Evolutionary conservation across 1,140 invertebrate species (phyloP).

Genomic region (Pseudomyrmex gracilis): DNA sequence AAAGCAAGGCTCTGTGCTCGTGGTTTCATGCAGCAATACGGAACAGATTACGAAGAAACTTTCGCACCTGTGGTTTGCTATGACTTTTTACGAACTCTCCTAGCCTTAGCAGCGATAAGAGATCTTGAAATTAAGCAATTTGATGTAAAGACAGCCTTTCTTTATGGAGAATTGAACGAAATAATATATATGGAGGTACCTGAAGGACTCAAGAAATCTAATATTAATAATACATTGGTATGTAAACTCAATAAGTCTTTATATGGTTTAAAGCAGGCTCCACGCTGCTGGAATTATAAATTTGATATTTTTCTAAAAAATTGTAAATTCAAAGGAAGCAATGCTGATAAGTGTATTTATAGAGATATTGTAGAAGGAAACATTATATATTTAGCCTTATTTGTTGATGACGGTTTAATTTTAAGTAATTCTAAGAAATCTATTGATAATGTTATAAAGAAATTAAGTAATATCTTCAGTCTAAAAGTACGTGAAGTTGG

Average conservation of each 20-base stretch:
- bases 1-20: slow-evolving; percentile 15
- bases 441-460: not conserved
- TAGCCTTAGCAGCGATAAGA: not conserved
- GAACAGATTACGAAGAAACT: slow-evolving; percentile 8
- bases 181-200: slow-evolving; percentile 77
- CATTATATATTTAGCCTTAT: slow-evolving; percentile 18
- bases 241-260: slow-evolving; percentile 70
- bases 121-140: slow-evolving; percentile 27
- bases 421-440: not conserved
- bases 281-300: slow-evolving; percentile 56
- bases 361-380: not conserved
- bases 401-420: slow-evolving; percentile 60
- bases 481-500: not conserved
- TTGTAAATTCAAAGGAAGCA: slow-evolving; percentile 41
- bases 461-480: slow-evolving; percentile 49
- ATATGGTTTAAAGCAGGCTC: slow-evolving; percentile 71
- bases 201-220: slow-evolving; percentile 58
- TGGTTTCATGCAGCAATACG: not conserved
- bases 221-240: slow-evolving; percentile 29
- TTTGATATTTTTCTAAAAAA: slow-evolving; percentile 38
- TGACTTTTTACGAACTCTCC: slow-evolving; percentile 7
- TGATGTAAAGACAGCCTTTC: slow-evolving; percentile 21
- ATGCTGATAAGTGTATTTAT: slow-evolving; percentile 54
- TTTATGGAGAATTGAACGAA: slow-evolving; percentile 24
- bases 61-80: slow-evolving; percentile 14